Evolutionary conservation across 2,113 vertebrate species (phyloP), one percentile per base, ranked within the genome.

Genomic region (Alectura lathami): DNA sequence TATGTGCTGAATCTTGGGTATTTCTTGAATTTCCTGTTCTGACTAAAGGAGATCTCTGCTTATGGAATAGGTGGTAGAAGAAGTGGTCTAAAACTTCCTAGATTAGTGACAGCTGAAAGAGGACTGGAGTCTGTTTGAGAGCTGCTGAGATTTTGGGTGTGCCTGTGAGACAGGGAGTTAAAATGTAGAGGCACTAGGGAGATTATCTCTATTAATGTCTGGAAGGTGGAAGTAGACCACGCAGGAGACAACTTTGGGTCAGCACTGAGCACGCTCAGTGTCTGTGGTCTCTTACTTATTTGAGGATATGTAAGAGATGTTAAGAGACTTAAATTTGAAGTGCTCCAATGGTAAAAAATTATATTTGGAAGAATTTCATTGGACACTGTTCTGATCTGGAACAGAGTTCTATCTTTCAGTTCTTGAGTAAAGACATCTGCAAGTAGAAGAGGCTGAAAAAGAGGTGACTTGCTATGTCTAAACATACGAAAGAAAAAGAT

Each of bases 131-230:
- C 15, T 21, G 0, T 29, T 18, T 26, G 13, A 73, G 32, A 81
- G 23, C 6, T 73, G 4, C 5, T 78, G 43, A 50, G 9, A 8
- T 78, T 82, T 74, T 29, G 3, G 23, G 22, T 20, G 5, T 64
- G 11, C 3, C 27, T 68, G 15, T 45, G 24, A 27, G 34, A 56
- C 20, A 30, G 4, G 12, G 30, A 40, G 11, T 47, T 63, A 82
- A 79, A 47, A 4, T 20, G 9, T 0, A 0, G 36, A 51, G 13
- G 8, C 0, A 0, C 34, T 23, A 12, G 7, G 16, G 6, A 50
- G 2, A 13, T 69, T 18, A 42, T 50, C 26, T 80, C 4, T 42
- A 22, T 29, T 24, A 13, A 5, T 24, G 5, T 67, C 32, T 64
- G 21, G 16, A 64, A 78, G 26, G 10, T 4, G 40, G 16, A 29